These are phyloP conservation scores for Typhlomys cinereus DNA, from an alignment of 2,113 vertebrate genomes.

Conservation along the genomic window DNA sequence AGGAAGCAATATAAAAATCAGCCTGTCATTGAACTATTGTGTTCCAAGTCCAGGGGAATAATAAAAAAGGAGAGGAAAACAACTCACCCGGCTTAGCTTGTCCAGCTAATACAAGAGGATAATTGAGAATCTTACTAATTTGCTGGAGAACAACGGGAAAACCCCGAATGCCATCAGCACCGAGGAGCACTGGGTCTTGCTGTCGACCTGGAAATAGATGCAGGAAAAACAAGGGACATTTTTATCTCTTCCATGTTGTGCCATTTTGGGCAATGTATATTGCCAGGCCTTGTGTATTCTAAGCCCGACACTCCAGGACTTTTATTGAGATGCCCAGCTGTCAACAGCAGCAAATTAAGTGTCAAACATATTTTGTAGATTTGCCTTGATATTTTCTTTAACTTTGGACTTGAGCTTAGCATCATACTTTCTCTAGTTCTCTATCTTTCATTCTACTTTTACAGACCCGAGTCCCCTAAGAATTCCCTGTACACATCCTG, in stretches of 20 bases:
- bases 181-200: slow-evolving; percentile 82
- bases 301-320: not conserved
- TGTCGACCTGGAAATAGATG: slow-evolving; percentile 84
- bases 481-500: not conserved
- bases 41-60: not conserved
- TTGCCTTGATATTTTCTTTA: not conserved
- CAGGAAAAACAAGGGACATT: slow-evolving; percentile 18
- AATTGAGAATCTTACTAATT: slow-evolving; percentile 95
- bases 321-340: not conserved
- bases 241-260: not conserved
- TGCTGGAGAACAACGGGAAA: slow-evolving; percentile 93
- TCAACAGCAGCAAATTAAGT: not conserved
- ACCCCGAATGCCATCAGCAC: slow-evolving; percentile 88
- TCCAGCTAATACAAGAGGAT: slow-evolving; percentile 82
- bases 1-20: not conserved
- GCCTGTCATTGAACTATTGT: not conserved
- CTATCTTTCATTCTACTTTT: not conserved
- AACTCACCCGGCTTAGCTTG: slow-evolving; percentile 89
- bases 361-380: not conserved
- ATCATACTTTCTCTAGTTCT: not conserved
- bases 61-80: not conserved
- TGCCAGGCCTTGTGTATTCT: not conserved
- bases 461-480: not conserved
- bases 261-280: not conserved
- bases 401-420: not conserved